Evolutionary conservation across 2,797 vertebrate genomes (phyloP), one percentile per base, ranked within the genome.

Genomic region (Psittacula derbiana): DNA sequence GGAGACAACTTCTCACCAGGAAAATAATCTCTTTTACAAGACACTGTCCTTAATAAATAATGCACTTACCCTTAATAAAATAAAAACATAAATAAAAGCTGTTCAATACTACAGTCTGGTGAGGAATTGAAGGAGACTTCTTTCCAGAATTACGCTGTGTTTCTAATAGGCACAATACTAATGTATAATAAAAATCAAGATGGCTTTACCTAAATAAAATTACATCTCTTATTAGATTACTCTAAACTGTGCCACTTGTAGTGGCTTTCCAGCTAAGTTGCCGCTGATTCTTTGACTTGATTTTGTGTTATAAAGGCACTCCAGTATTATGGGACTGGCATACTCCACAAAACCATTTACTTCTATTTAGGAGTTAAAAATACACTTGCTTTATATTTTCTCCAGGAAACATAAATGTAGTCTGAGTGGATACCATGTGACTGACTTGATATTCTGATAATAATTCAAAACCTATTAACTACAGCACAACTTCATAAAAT

Each of bases 361-460:
- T 95, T 90, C 94, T 94, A 21, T 82, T 82, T 46, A 88, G 93
- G 78, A 94, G 92, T 91, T 97, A 53, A 71, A 88, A 95, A 80
- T 67, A 58, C 16, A 49, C 57, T 73, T 53, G 74, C 57, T 94
- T 85, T 95, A 4, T 92, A 40, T 92, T 92, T 87, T 86, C 71
- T 89, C 57, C 86, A 80, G 53, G 55, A 83, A 92, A 74, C 30
- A 1, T 18, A 90, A 66, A 19, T 70, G 62, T 46, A 64, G 65
- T 88, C 80, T 83, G 71, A 72, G 53, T 65, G 80, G 50, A 46
- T 44, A 57, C 70, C 21, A 50, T 52, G 55, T 46, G 80, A 69
- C 25, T 88, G 89, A 83, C 66, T 80, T 70, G 62, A 55, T 80
- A 67, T n/a, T 57, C 70, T 72, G 66, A n/a, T 16, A 71, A 65